Conservation (phyloP, 2,113 vertebrate genomes). For the Brachirus orientalis region DNA sequence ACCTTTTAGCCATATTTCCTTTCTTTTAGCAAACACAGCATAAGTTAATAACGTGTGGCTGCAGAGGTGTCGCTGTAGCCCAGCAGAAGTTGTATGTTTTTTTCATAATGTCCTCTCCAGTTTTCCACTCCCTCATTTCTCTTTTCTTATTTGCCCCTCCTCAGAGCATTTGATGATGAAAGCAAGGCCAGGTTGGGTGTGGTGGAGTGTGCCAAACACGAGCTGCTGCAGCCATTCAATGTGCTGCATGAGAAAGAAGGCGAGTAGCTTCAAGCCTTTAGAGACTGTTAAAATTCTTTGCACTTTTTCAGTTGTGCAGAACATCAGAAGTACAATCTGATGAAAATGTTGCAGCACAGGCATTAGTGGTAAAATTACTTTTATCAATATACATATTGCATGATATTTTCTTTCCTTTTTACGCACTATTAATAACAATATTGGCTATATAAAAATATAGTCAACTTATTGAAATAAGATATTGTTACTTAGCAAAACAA, state of each 20-base stretch:
- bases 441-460: too few species aligned
- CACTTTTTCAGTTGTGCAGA: background rate
- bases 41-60: too few species aligned
- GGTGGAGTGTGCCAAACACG: conserved; percentile 97
- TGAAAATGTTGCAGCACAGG: background rate
- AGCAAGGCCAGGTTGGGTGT: conserved; percentile 95
- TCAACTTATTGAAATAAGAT: too few species aligned
- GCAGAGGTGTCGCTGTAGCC: too few species aligned
- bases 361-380: background rate
- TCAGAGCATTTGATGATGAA: conserved; percentile 95
- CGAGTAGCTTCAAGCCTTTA: conserved; percentile 64
- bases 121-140: background rate
- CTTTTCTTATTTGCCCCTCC: background rate
- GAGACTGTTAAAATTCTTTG: background rate
- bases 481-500: too few species aligned
- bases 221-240: conserved; percentile 94
- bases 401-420: too few species aligned
- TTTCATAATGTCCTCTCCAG: background rate
- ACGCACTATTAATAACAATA: too few species aligned
- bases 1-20: too few species aligned
- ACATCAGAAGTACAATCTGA: background rate
- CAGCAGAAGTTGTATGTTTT: background rate
- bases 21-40: too few species aligned
- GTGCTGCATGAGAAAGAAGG: conserved; percentile 98
- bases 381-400: too few species aligned